Conservation (phyloP, 1,140 invertebrate genomes). For the Drosophila lowei region DNA sequence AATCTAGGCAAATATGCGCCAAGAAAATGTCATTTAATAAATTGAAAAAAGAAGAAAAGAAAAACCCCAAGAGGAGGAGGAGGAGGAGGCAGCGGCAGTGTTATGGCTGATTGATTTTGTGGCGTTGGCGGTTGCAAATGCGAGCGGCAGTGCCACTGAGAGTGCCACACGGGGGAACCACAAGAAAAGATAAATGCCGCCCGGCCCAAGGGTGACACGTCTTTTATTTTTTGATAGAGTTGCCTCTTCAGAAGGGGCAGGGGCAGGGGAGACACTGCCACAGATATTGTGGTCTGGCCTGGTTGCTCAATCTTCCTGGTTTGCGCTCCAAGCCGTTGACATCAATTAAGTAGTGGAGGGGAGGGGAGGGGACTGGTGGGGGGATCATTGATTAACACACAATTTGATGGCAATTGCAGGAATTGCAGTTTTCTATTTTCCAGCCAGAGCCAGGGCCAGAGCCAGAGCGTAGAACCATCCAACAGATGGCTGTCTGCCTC, state of each 20-base stretch:
- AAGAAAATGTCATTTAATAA: conserved; percentile 80
- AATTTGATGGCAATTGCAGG: conserved; percentile 42
- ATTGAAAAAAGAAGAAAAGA: conserved; percentile 53
- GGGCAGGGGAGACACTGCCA: conserved; percentile 32
- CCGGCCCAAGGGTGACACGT: conserved; percentile 61
- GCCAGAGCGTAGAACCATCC: too few species aligned
- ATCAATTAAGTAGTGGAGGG: conserved; percentile 62
- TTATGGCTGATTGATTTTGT: conserved; percentile 73
- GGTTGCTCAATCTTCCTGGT: conserved; percentile 79
- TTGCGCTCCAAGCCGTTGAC: conserved; percentile 65
- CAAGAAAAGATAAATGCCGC: conserved; percentile 60
- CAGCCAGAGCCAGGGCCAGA: too few species aligned
- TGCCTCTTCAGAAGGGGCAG: conserved; percentile 46
- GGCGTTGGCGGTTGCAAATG: conserved; percentile 55
- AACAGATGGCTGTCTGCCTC: conserved; percentile 23
- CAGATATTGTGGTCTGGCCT: conserved; percentile 60
- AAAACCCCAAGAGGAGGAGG: conserved; percentile 19
- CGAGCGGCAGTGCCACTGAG: conserved; percentile 30
- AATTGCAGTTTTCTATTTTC: conserved; percentile 5
- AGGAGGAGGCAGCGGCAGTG: conserved; percentile 22
- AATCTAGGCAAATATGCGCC: conserved; percentile 58
- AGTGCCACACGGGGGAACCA: conserved; percentile 24
- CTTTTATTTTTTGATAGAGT: conserved; percentile 56
- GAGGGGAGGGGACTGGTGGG: neutral
- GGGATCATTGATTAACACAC: conserved; percentile 40